Evolutionary conservation across 1,140 invertebrate species (phyloP).

Genomic region (Bombus terrestris): DNA sequence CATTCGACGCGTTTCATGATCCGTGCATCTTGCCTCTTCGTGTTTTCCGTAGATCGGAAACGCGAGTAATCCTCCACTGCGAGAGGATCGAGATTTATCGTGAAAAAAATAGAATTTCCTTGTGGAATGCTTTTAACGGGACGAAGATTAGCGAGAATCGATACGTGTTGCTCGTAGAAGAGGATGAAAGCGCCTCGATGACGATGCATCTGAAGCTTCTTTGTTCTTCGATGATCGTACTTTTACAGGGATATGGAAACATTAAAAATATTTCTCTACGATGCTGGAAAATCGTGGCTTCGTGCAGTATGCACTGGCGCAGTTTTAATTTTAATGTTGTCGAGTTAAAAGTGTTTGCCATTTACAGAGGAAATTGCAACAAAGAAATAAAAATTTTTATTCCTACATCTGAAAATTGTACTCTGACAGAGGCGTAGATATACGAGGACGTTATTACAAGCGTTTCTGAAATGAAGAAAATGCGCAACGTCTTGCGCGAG

Average conservation of each 20-base stretch:
- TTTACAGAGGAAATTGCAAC: background rate
- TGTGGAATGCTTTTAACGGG: constrained; percentile 11
- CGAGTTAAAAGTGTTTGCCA: background rate
- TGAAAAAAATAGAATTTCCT: constrained; percentile 7
- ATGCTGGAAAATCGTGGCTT: background rate
- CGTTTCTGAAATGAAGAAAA: background rate
- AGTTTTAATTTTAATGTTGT: background rate
- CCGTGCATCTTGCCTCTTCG: background rate
- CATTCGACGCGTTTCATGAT: constrained; percentile 11
- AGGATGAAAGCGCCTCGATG: background rate
- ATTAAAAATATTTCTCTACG: background rate
- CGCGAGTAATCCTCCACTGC: constrained; percentile 1
- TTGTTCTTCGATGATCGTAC: background rate
- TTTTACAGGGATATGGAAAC: background rate
- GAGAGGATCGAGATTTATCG: background rate
- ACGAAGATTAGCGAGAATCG: background rate
- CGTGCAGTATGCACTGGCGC: no score
- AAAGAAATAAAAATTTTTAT: no score
- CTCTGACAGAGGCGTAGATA: no score
- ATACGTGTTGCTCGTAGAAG: background rate
- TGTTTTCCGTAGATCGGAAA: background rate
- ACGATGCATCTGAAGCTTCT: background rate
- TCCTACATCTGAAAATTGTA: no score
- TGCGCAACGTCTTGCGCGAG: background rate
- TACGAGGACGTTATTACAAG: background rate